Evolutionary conservation across 37 sponge, comb jelly and placozoan species (phyloP), one percentile per base, ranked within the genome.

Genomic region (Mnemiopsis leidyi): DNA sequence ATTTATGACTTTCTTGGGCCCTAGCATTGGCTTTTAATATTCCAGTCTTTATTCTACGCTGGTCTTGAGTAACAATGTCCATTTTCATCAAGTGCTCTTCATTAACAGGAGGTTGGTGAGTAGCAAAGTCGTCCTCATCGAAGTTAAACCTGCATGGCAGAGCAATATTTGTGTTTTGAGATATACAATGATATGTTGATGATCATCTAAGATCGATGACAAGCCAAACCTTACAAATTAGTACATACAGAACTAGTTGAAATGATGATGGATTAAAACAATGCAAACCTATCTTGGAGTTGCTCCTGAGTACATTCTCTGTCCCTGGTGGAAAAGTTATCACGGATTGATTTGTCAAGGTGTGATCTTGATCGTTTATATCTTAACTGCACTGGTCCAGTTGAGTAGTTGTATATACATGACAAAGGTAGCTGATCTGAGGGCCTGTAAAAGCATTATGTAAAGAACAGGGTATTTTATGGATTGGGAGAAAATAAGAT

Each of bases 51-150:
- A 33, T 85, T 25, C 36, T 85, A 36, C 90, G 40, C 35, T 28
- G 90, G 39, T 85, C 35, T 40, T 85, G 90, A 21, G 40, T 39
- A 18, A 40, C 90, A 21, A 85, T 33, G 35, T 85, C 90, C 90
- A 85, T 85, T 85, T 85, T 85, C 90, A 85, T 20, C n/a, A 85
- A 25, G 39, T 85, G 90, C 24, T 85, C 90, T 32, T 85, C 90
- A 2, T 35, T 26, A 3, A 85, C 25, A 32, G 90, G 90, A 32
- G 90, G 39, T 3, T 35, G 61, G 26, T 85, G 90, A 13, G 90
- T 16, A 85, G 90, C 90, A 40, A 85, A 85, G 39, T 85, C 90
- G 36, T 85, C 90, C 29, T 85, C 90, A 85, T 85, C 90, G 39
- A 85, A 85, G 25, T 85, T 85, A 61, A 85, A 85, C 24, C 79